phyloP scores from a whole-genome alignment of 2,113 vertebrate species.

The Cricetomys ansorgei region DNA sequence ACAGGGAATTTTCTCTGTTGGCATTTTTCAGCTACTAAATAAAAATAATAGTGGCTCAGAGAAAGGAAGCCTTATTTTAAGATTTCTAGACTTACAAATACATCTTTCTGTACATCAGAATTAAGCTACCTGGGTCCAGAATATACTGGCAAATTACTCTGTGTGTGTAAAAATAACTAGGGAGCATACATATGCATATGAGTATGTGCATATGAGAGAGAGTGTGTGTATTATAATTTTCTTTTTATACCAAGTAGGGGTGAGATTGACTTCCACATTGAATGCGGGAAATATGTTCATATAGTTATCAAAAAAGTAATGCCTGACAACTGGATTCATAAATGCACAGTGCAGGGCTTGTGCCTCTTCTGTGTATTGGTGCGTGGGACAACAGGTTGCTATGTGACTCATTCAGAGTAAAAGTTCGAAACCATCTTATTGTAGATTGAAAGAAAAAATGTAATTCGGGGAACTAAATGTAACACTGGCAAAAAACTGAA shows the following conservation, averaged over 20 bases:
- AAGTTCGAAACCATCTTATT: not conserved
- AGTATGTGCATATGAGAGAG: not conserved
- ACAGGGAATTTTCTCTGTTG: slow-evolving; percentile 8
- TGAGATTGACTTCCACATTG: not conserved
- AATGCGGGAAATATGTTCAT: not conserved
- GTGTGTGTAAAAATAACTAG: not conserved
- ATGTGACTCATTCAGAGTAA: not conserved
- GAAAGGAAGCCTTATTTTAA: not conserved
- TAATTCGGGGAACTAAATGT: not conserved
- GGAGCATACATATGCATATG: not conserved
- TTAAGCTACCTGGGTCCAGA: not conserved
- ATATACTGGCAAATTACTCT: not conserved
- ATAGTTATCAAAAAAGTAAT: not conserved
- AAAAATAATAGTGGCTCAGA: slow-evolving; percentile 37
- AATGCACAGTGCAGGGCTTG: not conserved
- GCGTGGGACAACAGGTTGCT: not conserved
- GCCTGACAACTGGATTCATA: not conserved
- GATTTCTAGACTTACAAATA: slow-evolving; percentile 50
- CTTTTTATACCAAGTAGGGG: not conserved
- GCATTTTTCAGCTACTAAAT: slow-evolving; percentile 53
- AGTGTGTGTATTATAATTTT: not conserved
- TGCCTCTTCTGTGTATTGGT: not conserved
- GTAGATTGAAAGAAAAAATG: not conserved
- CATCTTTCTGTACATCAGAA: not conserved
- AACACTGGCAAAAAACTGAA: not conserved